Evolutionary conservation across 2,888 invertebrate genomes (phyloP).

Genomic region (Idaea straminata): DNA sequence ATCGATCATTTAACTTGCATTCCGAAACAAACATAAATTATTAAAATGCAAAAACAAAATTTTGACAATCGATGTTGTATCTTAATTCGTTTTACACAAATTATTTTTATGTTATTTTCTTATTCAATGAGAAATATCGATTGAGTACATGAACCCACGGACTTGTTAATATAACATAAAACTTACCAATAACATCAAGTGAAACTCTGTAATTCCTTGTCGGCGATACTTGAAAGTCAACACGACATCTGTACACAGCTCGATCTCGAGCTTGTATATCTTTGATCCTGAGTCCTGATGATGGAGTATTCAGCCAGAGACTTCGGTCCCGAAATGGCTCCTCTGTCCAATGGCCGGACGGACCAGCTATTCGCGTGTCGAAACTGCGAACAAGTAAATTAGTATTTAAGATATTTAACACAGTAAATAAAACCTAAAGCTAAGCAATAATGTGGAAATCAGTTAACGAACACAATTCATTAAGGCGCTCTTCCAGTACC

Average conservation of each 20-base stretch:
- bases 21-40: too few relatives aligned
- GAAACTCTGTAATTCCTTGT: slow-evolving; percentile 88
- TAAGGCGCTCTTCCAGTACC: too few relatives aligned
- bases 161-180: neutral
- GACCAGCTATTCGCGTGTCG: slow-evolving; percentile 60
- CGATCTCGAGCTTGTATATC: slow-evolving; percentile 59
- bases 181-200: slow-evolving; percentile 86
- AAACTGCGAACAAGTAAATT: slow-evolving; percentile 47
- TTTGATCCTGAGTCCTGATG: slow-evolving; percentile 53
- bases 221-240: slow-evolving; percentile 82
- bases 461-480: too few relatives aligned
- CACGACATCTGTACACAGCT: slow-evolving; percentile 66
- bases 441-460: too few relatives aligned
- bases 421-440: too few relatives aligned
- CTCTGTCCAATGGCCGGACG: slow-evolving; percentile 66
- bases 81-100: too few relatives aligned
- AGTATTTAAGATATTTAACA: neutral
- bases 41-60: too few relatives aligned
- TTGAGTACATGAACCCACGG: too few relatives aligned
- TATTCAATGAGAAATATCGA: too few relatives aligned
- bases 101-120: too few relatives aligned
- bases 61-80: too few relatives aligned
- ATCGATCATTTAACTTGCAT: too few relatives aligned
- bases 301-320: slow-evolving; percentile 78
- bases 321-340: slow-evolving; percentile 83